Base-by-base conservation (phyloP, 2,113 vertebrate species). In the Gavia stellata region DNA sequence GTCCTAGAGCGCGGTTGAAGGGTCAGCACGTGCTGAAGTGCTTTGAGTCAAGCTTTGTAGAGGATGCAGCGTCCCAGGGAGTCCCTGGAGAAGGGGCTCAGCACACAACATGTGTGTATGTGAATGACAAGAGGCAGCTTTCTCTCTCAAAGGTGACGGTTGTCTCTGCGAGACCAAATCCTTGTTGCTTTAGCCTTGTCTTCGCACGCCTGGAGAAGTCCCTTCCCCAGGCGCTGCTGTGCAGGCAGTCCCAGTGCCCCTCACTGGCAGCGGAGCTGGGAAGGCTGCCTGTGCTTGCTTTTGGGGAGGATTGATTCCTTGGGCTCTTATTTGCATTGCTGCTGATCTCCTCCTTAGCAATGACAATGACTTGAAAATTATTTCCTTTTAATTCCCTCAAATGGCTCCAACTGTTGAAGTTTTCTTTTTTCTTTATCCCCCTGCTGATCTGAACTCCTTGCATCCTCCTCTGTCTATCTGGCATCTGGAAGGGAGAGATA, bases 401-500 rank as follows among this genome's bases (percentile, higher is more conserved):
- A 80, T 88, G 74, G 36, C 70, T 91, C 75, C 20, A 81, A 45
- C 56, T 83, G 71, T 31, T 88, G 86, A 42, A 61, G 68, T 68
- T 63, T 83, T 79, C 95, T 72, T 93, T 49, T 40, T 61, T 44
- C n/a, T 77, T 92, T 95, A 79, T 93, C 85, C 79, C 16, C 12
- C 10, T 68, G 78, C 88, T 88, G 94, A 95, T 97, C 95, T 94
- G 79, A 89, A 74, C 56, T 74, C 44, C 26, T 34, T 34, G 78
- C 53, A 44, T 92, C 75, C 88, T 94, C 87, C 70, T 87, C 94
- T 91, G 58, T 66, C 72, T 67, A 91, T 87, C 92, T 95, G 79
- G 82, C 96, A 97, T 94, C 93, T 98, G 97, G 91, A 95, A 95
- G 47, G 56, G 38, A 78, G 72, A 97, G 97, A 97, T 96, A 96